Percentiles rank a stretch among this genome's conserved stretches.
Evolutionary conservation across 2,797 vertebrate species (phyloP).

Genomic region (Fratercula arctica): DNA sequence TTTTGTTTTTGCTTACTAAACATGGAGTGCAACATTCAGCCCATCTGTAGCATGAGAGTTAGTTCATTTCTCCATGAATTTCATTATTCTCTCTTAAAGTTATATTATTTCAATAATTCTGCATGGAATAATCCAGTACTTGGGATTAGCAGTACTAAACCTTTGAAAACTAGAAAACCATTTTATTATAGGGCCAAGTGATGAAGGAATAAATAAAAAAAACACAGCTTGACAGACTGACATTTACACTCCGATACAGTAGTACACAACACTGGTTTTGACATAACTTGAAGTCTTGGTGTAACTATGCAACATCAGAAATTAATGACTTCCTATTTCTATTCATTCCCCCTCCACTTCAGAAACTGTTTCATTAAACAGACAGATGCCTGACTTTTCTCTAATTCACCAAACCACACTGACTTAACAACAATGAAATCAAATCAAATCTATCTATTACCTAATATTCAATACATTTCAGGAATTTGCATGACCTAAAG

Average conservation of each 20-base stretch:
- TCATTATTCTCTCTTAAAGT: not conserved
- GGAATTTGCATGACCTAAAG: not conserved
- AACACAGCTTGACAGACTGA: not conserved
- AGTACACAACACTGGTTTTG: not conserved
- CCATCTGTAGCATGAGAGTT: not conserved
- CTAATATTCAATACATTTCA: not conserved
- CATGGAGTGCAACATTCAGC: not conserved
- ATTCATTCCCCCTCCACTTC: not conserved
- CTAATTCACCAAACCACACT: not conserved
- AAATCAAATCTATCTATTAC: not conserved
- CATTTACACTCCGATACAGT: not conserved
- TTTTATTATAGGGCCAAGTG: not conserved
- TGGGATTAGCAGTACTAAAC: not conserved
- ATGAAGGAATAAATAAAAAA: not conserved
- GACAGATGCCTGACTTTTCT: not conserved
- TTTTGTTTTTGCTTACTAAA: not conserved
- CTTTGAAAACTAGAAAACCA: not conserved
- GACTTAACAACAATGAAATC: not conserved
- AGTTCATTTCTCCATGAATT: not conserved
- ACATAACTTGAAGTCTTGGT: not conserved
- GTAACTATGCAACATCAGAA: not conserved
- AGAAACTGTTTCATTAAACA: not conserved
- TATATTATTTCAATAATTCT: constrained; percentile 4
- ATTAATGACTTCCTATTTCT: not conserved
- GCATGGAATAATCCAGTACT: not conserved